phyloP scores from a whole-genome alignment of 2,113 vertebrate genomes.

The Semicossyphus pulcher region DNA sequence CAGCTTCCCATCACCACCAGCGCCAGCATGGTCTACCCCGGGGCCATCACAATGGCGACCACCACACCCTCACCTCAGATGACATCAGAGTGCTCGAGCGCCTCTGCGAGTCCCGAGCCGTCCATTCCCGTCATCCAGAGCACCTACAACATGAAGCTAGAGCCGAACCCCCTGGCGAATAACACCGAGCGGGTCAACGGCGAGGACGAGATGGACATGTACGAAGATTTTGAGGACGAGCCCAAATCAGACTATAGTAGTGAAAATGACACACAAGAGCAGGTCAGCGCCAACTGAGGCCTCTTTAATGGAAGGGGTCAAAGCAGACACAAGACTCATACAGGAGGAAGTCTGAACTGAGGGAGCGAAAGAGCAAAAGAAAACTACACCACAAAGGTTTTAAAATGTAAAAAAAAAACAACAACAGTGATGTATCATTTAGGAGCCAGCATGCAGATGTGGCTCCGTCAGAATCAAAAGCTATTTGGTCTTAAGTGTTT shows the following conservation, averaged over 20 bases:
- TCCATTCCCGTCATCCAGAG: conserved; percentile 98
- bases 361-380: conserved; percentile 63
- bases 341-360: conserved; percentile 64
- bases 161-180: conserved; percentile 87
- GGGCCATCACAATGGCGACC: conserved; percentile 95
- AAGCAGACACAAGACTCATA: conserved; percentile 47
- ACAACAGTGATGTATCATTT: conserved; percentile 85
- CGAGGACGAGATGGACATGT: conserved; percentile 98
- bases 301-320: conserved; percentile 7
- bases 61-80: conserved; percentile 98
- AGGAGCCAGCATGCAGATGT: conserved; percentile 96
- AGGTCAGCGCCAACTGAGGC: conserved; percentile 95
- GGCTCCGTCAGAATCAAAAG: conserved; percentile 94
- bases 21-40: conserved; percentile 96
- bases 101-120: conserved; percentile 97
- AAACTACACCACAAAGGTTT: conserved; percentile 61
- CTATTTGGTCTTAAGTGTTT: conserved; percentile 99
- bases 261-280: conserved; percentile 96
- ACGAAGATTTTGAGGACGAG: conserved; percentile 98
- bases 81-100: conserved; percentile 99
- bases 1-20: conserved; percentile 97
- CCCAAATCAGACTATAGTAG: conserved; percentile 99
- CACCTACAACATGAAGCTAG: conserved; percentile 97
- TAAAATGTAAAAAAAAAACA: conserved; percentile 32
- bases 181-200: conserved; percentile 92